Evolutionary conservation across 2,888 invertebrate species (phyloP), one percentile per base, ranked within the genome.

Genomic region (Oxystoma pomonae): DNA sequence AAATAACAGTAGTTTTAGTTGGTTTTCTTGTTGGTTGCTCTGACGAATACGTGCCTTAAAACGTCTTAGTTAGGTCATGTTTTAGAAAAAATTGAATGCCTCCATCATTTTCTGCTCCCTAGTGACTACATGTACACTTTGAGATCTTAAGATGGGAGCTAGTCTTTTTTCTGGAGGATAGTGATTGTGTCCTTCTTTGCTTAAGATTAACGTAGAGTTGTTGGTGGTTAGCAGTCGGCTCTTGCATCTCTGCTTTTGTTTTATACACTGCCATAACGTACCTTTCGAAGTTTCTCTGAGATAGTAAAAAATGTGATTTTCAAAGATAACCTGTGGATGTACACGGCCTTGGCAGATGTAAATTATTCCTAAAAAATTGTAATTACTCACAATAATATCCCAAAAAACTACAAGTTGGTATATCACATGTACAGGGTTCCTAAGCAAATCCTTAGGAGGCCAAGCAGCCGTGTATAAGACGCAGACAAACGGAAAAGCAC

Each of bases 131-230:
- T 61, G 65, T 16, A 71, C 70, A 21, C 52, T 58, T 63, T 70
- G 71, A 12, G 67, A 67, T 2, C 55, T 55, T 19, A 69, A 49
- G 59, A 69, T 65, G 58, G 63, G 65, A 49, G 61, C 61, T 53
- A 55, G 57, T 2, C 53, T 65, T n/a, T 52, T 35, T 51, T 64
- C 55, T 7, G 63, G 66, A 16, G 66, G 66, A 9, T 17, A 20
- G 62, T 73, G 73, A 60, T 71, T 73, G 59, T 73, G 73, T n/a
- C 67, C 67, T 20, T 68, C 67, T 52, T 58, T 69, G 35, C 71
- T 62, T 7, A 63, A 58, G 18, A 74, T 66, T 7, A 63, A 64
- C 20, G 68, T 35, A 35, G n/a, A n/a, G n/a, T n/a, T n/a, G n/a
- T n/a, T n/a, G n/a, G n/a, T 35, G 35, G 35, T 35, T 3, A 35